Evolutionary conservation across 2,797 vertebrate genomes (phyloP).

Genomic region (Tachyglossus aculeatus): DNA sequence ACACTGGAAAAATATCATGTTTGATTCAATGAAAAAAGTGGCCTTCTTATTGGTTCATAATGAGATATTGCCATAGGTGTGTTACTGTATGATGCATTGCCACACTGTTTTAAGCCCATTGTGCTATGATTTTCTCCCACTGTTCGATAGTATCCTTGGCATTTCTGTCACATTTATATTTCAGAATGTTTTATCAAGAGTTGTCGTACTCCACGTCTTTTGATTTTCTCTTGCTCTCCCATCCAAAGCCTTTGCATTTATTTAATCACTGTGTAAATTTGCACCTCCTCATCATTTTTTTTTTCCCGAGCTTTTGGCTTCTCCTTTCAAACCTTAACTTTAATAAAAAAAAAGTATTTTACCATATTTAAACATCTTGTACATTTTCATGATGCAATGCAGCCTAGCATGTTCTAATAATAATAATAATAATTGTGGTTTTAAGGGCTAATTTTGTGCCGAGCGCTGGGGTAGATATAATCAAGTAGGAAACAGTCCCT

Average conservation of each 20-base stretch:
- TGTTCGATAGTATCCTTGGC: constrained; percentile 23
- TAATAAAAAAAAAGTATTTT: neutral
- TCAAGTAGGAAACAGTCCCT: too few relatives aligned
- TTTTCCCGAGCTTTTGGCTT: neutral
- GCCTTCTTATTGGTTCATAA: neutral
- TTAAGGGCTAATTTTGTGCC: neutral
- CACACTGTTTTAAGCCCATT: neutral
- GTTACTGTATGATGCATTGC: neutral
- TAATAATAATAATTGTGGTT: too few relatives aligned
- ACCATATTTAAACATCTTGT: neutral
- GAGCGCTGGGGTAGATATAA: neutral
- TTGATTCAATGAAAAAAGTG: neutral
- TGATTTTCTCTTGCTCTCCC: constrained; percentile 36
- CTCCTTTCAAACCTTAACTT: neutral
- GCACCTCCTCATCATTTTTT: neutral
- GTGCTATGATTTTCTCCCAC: neutral
- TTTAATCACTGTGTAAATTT: neutral
- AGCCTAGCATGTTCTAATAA: too few relatives aligned
- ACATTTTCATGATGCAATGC: neutral
- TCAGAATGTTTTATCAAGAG: constrained; percentile 7
- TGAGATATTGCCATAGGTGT: neutral
- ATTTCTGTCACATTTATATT: neutral
- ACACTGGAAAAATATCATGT: neutral
- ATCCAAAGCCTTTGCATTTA: constrained; percentile 47
- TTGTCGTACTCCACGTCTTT: neutral